Evolutionary conservation across 2,888 invertebrate species (phyloP), one percentile per base, ranked within the genome.

Genomic region (Leucophora obtusa): DNA sequence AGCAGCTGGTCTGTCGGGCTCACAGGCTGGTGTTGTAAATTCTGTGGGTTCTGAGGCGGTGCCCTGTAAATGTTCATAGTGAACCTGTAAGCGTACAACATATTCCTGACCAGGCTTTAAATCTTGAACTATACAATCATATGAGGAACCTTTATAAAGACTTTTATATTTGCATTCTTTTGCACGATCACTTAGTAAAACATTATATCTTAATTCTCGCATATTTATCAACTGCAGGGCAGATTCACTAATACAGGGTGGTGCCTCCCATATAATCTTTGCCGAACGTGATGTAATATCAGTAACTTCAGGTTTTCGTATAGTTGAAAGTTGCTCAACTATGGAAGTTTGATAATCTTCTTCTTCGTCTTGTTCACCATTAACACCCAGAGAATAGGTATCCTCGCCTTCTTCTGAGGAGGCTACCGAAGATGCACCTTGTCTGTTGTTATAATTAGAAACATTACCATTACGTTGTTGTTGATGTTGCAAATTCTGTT

Each of bases 21-120:
- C 95, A 87, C 96, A 96, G 75, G 95, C 90, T 21, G 94, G 94
- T 38, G 97, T 97, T 83, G 93, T 93, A 91, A 97, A 96, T 84
- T 94, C 94, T 78, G 94, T 93, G 71, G 95, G 94, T 86, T 95
- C 95, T 78, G 95, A 95, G 9, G 94, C 93, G 50, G 93, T 93
- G 66, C 96, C 96, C 82, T 94, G 93, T 82, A 94, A 88, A 87
- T 94, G 94, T 83, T 96, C 95, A 82, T 95, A 91, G 83, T 89
- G 89, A 17, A 87, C 87, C 85, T 87, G 65, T 83, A 95, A 91
- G 86, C 95, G 94, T 84, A 97, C 94, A 79, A 94, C 93, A 91
- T 97, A 97, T 88, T 96, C 96, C 88, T 95, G 95, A n/a, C 96
- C 96, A 14, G 97, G 97, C 88, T 94, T 93, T 86, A 97, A 91